Evolutionary conservation across 2,113 vertebrate genomes (phyloP).

Genomic region (Gnathonemus longibarbis): DNA sequence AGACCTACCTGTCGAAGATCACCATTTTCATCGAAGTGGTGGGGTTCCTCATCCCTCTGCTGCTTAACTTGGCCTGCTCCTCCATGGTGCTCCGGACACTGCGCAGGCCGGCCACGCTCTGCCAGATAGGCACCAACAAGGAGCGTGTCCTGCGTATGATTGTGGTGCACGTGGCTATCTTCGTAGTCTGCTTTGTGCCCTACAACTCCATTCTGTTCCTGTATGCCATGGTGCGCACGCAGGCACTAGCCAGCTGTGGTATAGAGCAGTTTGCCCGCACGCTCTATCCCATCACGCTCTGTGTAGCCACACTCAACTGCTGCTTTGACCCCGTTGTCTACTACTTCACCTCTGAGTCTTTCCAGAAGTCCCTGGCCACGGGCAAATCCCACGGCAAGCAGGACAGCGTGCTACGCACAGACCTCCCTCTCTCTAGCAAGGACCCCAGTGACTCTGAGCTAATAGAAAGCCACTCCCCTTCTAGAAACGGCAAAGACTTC

Average conservation of each 20-base stretch:
- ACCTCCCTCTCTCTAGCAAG: constrained; percentile 60
- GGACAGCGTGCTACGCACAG: constrained; percentile 74
- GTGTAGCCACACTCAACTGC: constrained; percentile 89
- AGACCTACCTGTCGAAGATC: constrained; percentile 92
- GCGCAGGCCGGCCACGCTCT: constrained; percentile 75
- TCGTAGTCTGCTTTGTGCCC: constrained; percentile 90
- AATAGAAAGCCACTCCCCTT: constrained; percentile 53
- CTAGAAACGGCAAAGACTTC: constrained; percentile 75
- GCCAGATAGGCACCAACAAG: constrained; percentile 89
- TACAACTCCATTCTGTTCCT: constrained; percentile 94
- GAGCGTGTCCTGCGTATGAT: constrained; percentile 91
- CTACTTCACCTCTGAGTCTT: constrained; percentile 94
- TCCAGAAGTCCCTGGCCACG: constrained; percentile 88
- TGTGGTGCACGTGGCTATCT: constrained; percentile 86
- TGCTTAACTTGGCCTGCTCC: constrained; percentile 89
- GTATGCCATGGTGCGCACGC: constrained; percentile 87
- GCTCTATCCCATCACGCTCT: constrained; percentile 88
- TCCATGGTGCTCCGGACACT: constrained; percentile 87
- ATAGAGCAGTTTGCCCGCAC: constrained; percentile 85
- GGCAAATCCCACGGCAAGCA: constrained; percentile 70
- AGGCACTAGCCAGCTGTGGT: constrained; percentile 79
- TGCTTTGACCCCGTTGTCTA: constrained; percentile 96
- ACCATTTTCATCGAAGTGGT: constrained; percentile 98
- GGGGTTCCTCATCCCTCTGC: constrained; percentile 85
- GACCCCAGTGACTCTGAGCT: constrained; percentile 57